phyloP scores from a whole-genome alignment of 2,888 invertebrate genomes.

The Phymatocera aterrima region DNA sequence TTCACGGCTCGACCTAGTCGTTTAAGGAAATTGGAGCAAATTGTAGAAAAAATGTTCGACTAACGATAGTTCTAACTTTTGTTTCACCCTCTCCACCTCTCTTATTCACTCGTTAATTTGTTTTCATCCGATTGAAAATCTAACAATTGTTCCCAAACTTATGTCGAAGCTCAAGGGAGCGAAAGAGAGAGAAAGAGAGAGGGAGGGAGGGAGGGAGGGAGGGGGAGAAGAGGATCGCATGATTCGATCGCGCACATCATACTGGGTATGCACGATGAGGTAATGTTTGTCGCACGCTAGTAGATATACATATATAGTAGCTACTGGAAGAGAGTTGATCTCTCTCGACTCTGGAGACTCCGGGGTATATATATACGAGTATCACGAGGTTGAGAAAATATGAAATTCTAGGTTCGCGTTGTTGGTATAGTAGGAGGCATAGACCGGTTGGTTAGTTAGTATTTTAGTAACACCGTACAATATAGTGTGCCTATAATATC shows the following conservation, averaged over 20 bases:
- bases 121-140: neutral
- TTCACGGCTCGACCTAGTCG: neutral
- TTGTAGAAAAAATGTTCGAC: neutral
- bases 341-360: neutral
- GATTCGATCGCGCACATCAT: conserved; percentile 36
- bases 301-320: neutral
- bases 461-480: conserved; percentile 38
- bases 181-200: conserved; percentile 48
- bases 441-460: conserved; percentile 42
- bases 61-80: neutral
- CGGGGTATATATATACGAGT: too few relatives aligned
- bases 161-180: neutral
- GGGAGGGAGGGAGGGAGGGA: conserved; percentile 40
- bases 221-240: conserved; percentile 49
- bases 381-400: neutral
- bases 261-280: conserved; percentile 24
- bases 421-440: too few relatives aligned
- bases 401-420: conserved; percentile 11
- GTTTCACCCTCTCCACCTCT: neutral
- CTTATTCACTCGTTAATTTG: neutral
- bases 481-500: too few relatives aligned
- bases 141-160: neutral
- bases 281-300: conserved; percentile 4
- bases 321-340: conserved; percentile 6
- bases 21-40: neutral